Base-by-base conservation (phyloP, 2,888 invertebrate genomes). In the Ommatoiulus sabulosus region DNA sequence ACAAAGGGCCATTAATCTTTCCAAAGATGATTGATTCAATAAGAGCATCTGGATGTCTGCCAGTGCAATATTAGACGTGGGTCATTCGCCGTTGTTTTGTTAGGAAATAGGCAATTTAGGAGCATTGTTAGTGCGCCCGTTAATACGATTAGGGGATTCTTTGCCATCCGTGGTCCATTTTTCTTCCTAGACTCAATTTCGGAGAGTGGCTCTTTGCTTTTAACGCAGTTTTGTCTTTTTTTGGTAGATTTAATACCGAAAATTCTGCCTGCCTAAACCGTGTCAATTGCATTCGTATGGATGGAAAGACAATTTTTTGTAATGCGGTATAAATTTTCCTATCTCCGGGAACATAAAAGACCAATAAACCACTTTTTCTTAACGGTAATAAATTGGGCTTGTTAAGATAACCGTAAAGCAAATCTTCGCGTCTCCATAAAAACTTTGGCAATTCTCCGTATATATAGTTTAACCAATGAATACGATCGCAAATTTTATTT, bases 21-120 rank as follows among this genome's bases (percentile, higher is more conserved):
- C 80, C 80, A 24, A 80, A 80, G 80, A 80, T 80, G 80, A 80
- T 80, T 80, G 80, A 80, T 80, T 80, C 80, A 80, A 80, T 80
- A 35, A 43, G 80, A 43, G 80, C 80, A 80, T 80, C 80, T 80
- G 80, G 80, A 80, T 35, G 35, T 35, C 35, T 80, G 80, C 80
- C 80, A 80, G 80, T 43, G 80, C 35, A 80, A 24, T 80, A 80
- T 80, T 80, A 80, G 35, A 80, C 35, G 80, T 35, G 35, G 80
- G 80, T 80, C 80, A 80, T 80, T 80, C 80, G 35, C 80, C 35
- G 80, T 80, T 80, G 80, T 80, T 80, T 80, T 80, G 80, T 80
- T 80, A 80, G 80, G 80, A 80, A 80, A 80, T 80, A 80, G 80
- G 80, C 80, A 35, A 80, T 80, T 80, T 80, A 80, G 35, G 80